These are phyloP conservation scores for Dipodomys ordii DNA, from an alignment of 2,113 vertebrate species.

Conservation along the genomic window DNA sequence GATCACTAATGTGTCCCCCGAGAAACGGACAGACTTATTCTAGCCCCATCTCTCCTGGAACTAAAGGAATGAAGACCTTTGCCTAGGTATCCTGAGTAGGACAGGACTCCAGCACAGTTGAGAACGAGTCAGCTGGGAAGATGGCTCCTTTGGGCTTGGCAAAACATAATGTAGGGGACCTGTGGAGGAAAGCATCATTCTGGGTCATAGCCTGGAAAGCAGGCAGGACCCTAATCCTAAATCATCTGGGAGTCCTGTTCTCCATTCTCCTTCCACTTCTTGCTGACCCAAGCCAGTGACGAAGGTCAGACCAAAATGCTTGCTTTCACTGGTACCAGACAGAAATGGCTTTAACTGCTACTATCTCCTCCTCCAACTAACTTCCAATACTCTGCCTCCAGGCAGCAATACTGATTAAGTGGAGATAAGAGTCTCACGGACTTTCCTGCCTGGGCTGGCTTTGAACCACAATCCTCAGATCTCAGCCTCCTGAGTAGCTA, in stretches of 20 bases:
- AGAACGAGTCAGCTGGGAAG: background rate
- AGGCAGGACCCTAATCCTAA: background rate
- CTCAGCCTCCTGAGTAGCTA: too few species aligned
- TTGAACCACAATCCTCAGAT: too few species aligned
- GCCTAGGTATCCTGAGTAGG: background rate
- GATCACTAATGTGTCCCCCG: background rate
- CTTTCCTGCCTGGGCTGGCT: too few species aligned
- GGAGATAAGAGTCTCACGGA: too few species aligned
- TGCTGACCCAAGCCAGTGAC: too few species aligned
- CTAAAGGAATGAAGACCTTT: background rate
- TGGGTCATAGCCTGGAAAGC: background rate
- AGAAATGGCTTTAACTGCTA: background rate
- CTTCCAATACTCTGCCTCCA: background rate
- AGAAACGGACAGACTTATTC: background rate
- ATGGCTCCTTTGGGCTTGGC: background rate
- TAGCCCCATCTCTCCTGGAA: background rate
- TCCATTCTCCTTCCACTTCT: background rate
- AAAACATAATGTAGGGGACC: background rate
- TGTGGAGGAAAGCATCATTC: fast-evolving
- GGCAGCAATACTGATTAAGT: background rate
- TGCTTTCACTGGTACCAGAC: background rate
- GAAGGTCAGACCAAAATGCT: background rate
- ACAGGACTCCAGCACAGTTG: background rate
- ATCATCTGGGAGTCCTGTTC: background rate
- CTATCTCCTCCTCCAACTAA: background rate